phyloP scores from a whole-genome alignment of 1,140 invertebrate genomes.

The Trichonephila inaurata region DNA sequence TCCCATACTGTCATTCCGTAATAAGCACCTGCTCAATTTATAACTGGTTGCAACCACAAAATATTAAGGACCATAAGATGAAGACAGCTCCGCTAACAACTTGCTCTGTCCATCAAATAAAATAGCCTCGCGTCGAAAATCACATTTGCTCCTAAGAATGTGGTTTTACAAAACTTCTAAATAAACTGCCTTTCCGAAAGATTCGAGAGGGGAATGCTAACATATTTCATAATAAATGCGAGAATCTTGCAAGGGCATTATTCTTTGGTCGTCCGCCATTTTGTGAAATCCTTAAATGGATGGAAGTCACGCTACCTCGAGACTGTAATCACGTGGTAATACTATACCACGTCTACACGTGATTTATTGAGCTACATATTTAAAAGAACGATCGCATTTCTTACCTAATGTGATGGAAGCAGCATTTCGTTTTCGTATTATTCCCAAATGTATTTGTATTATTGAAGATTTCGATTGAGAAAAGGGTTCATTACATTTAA shows the following conservation, averaged over 20 bases:
- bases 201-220: conserved; percentile 21
- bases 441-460: neutral
- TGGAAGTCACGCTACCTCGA: conserved; percentile 53
- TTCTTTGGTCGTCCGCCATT: conserved; percentile 57
- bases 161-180: conserved; percentile 39
- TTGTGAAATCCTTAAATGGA: conserved; percentile 45
- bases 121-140: conserved; percentile 26
- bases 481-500: neutral
- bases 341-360: conserved; percentile 24
- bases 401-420: neutral
- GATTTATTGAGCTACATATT: conserved; percentile 43
- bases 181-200: conserved; percentile 34
- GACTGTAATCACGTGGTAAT: conserved; percentile 64
- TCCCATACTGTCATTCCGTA: neutral
- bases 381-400: conserved; percentile 45
- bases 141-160: conserved; percentile 29
- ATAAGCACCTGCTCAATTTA: conserved; percentile 26
- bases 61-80: neutral
- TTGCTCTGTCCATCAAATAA: conserved; percentile 56
- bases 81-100: conserved; percentile 30
- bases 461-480: conserved; percentile 4
- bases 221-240: conserved; percentile 62
- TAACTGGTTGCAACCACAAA: neutral
- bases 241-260: conserved; percentile 14
- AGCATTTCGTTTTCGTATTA: neutral